Evolutionary conservation across 2,888 invertebrate genomes (phyloP).

Genomic region (Bedellia somnulentella): DNA sequence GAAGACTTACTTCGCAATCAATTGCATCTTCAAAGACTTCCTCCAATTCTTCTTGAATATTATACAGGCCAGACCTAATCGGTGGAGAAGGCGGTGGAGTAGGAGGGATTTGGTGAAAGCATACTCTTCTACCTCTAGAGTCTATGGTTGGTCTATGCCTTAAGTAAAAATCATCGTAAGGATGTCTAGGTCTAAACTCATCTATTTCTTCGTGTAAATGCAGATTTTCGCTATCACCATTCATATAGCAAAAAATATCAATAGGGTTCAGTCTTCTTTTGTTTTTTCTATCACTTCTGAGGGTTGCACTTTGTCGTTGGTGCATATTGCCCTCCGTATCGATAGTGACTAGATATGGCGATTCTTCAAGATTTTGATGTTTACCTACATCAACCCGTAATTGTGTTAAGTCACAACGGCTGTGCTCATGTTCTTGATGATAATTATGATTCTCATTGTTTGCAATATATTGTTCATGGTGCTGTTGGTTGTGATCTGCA

Average conservation of each 20-base stretch:
- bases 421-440: not conserved
- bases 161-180: slow-evolving; percentile 51
- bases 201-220: not conserved
- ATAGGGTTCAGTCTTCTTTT: slow-evolving; percentile 1
- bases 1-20: slow-evolving; percentile 3
- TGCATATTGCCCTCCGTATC: too few species aligned
- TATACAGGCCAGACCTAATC: too few species aligned
- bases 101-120: slow-evolving; percentile 42
- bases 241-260: slow-evolving; percentile 2
- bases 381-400: too few species aligned
- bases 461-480: slow-evolving; percentile 7
- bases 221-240: not conserved
- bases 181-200: slow-evolving; percentile 43
- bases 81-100: slow-evolving; percentile 25
- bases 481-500: slow-evolving; percentile 9
- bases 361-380: too few species aligned
- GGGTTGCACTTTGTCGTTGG: too few species aligned
- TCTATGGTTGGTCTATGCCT: slow-evolving; percentile 40
- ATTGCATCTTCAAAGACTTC: slow-evolving; percentile 1
- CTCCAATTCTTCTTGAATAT: slow-evolving; percentile 11
- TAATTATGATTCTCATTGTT: slow-evolving; percentile 4
- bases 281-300: not conserved
- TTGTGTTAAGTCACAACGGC: too few species aligned
- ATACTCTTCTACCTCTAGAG: slow-evolving; percentile 37
- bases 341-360: too few species aligned